Base-by-base conservation (phyloP, 1,140 invertebrate species). In the Drosophila punjabiensis region DNA sequence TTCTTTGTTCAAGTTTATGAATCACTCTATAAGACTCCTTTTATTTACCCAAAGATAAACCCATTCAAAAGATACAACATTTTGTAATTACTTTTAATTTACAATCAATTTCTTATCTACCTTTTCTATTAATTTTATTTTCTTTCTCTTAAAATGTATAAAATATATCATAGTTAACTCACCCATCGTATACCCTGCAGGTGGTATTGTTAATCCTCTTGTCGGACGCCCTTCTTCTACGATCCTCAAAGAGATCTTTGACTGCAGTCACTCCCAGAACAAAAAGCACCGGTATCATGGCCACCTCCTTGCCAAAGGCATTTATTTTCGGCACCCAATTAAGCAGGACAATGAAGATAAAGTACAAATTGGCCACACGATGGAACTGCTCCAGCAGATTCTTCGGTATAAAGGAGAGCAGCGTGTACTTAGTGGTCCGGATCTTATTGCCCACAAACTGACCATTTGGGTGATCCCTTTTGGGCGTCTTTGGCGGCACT, bases 381-480 rank as follows among this genome's bases (percentile, higher is more conserved):
- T 98, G 98, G 94, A 99, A 99, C 94, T 99, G 99, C 94, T 99
- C 99, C 93, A 99, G 96, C 28, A 99, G 94, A 94, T 99, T 99
- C 93, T 99, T 98, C 13, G 98, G 98, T 83, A 99, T 94, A 94
- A 99, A 99, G 85, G 97, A 98, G 37, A 99, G 94, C 37, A 98
- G 86, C 8, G 98, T 99, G 93, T 99, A 99, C 94, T 99, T 99
- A 5, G 98, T 99, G 91, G 99, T 99, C 89, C 97, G 95, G 91
- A 99, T 96, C 93, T 96, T 96, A 94, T 99, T 99, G 82, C 96
- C 95, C 50, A 96, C 94, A 90, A 96, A 96, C 16, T 94, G 94
- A 1, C 96, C 95, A 93, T 99, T 99, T 1, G 98, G 97, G 93
- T 98, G 97, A 62, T 96, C 95, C 88, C 96, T 96, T 11, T 95